Conservation (phyloP, 2,113 vertebrate species). For the Melanerpes aurifrons region DNA sequence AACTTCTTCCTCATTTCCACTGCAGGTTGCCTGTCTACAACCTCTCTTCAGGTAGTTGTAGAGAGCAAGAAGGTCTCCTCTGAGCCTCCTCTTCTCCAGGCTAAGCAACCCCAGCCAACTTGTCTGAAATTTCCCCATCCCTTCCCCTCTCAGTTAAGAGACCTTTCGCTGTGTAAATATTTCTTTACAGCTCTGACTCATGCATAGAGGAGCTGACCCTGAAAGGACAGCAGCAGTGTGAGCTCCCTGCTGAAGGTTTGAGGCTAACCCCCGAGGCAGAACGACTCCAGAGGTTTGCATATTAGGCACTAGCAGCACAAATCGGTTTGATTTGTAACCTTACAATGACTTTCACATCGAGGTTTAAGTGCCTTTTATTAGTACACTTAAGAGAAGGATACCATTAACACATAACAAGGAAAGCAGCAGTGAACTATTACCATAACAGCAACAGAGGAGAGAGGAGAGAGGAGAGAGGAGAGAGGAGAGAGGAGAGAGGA, state of each 20-base stretch:
- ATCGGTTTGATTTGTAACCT: slow-evolving; percentile 11
- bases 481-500: too few species aligned
- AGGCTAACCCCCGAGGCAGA: fast-evolving
- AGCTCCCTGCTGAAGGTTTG: neutral
- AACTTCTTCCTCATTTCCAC: too few species aligned
- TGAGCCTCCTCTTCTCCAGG: too few species aligned
- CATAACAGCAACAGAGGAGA: neutral
- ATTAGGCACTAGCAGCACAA: neutral
- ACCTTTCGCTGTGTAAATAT: neutral
- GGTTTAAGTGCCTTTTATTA: slow-evolving; percentile 41
- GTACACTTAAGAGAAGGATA: slow-evolving; percentile 7
- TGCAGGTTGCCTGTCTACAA: too few species aligned
- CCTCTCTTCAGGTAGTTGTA: too few species aligned
- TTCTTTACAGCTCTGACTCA: neutral
- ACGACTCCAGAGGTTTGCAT: neutral
- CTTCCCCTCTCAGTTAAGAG: neutral
- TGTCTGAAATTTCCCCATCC: neutral
- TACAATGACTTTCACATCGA: neutral
- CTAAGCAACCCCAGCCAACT: neutral
- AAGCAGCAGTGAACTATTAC: slow-evolving; percentile 17
- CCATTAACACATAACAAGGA: slow-evolving; percentile 44
- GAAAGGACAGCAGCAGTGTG: fast-evolving
- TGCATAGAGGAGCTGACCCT: neutral
- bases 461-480: too few species aligned
- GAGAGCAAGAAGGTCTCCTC: too few species aligned